Evolutionary conservation across 2,888 invertebrate species (phyloP).

Genomic region (Agelastica alni): DNA sequence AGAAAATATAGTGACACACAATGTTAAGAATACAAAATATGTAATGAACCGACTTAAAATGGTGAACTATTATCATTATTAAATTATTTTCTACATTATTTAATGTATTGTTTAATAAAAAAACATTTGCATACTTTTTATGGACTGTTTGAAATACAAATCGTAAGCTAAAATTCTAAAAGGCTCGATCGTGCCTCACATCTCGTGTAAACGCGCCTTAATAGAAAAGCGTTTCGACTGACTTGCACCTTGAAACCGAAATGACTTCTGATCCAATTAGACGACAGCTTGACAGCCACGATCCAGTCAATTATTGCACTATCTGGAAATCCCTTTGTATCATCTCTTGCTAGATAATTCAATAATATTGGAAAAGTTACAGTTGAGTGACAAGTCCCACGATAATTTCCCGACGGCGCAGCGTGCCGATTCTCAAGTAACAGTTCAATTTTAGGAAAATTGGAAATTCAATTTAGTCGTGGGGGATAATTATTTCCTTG

Average conservation of each 20-base stretch:
- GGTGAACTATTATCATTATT: too few relatives aligned
- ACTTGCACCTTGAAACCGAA: slow-evolving; percentile 25
- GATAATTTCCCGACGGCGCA: slow-evolving; percentile 15
- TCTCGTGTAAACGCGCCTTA: too few relatives aligned
- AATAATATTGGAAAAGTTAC: slow-evolving; percentile 31
- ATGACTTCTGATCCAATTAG: slow-evolving; percentile 33
- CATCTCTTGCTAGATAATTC: slow-evolving; percentile 29
- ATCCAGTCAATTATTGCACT: slow-evolving; percentile 35
- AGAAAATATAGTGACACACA: too few relatives aligned
- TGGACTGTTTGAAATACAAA: too few relatives aligned
- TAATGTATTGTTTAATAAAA: too few relatives aligned
- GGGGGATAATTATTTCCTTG: not conserved
- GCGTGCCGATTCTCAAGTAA: not conserved
- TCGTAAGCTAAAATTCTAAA: too few relatives aligned
- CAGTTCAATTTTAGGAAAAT: slow-evolving; percentile 1
- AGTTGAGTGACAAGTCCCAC: slow-evolving; percentile 30
- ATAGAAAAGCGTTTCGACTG: too few relatives aligned
- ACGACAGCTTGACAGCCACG: slow-evolving; percentile 34
- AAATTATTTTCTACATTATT: too few relatives aligned
- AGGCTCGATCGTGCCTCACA: too few relatives aligned
- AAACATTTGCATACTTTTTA: too few relatives aligned
- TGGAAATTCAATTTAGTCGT: not conserved
- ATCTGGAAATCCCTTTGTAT: slow-evolving; percentile 30
- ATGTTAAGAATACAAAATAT: too few relatives aligned
- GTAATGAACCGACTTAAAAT: too few relatives aligned